Evolutionary conservation across 2,113 vertebrate species (phyloP).

Genomic region (Bambusicola thoracicus): DNA sequence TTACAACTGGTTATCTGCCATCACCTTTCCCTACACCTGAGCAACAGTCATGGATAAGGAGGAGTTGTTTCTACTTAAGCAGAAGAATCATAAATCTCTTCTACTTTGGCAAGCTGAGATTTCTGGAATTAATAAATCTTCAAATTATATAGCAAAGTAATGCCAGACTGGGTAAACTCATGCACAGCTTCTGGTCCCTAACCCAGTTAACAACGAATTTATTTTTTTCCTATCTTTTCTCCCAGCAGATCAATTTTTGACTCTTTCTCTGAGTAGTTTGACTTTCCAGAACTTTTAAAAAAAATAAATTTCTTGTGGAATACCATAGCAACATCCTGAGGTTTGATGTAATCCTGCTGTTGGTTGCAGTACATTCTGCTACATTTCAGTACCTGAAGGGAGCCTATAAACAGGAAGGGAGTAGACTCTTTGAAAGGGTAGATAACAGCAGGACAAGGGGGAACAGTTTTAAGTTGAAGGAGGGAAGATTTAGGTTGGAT

Average conservation of each 20-base stretch:
- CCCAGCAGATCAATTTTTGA: not conserved
- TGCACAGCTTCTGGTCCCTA: not conserved
- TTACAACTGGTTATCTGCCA: too few species aligned
- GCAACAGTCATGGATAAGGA: not conserved
- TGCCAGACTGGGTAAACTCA: too few species aligned
- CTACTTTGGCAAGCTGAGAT: not conserved
- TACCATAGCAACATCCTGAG: not conserved
- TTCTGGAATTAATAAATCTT: not conserved
- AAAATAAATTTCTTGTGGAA: not conserved
- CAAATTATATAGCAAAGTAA: not conserved
- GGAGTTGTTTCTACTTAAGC: not conserved
- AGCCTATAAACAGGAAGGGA: too few species aligned
- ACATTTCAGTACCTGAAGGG: too few species aligned
- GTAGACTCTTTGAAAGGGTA: too few species aligned
- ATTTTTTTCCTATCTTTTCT: not conserved
- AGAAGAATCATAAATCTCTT: not conserved
- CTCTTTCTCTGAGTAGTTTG: fast-evolving
- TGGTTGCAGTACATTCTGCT: not conserved
- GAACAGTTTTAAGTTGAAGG: too few species aligned
- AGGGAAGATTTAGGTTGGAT: too few species aligned
- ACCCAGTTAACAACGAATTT: not conserved
- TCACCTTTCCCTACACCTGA: too few species aligned
- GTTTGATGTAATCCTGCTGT: not conserved
- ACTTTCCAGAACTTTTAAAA: not conserved
- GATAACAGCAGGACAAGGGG: too few species aligned